Evolutionary conservation across 2,888 invertebrate genomes (phyloP).

Genomic region (Rhagonycha fulva): DNA sequence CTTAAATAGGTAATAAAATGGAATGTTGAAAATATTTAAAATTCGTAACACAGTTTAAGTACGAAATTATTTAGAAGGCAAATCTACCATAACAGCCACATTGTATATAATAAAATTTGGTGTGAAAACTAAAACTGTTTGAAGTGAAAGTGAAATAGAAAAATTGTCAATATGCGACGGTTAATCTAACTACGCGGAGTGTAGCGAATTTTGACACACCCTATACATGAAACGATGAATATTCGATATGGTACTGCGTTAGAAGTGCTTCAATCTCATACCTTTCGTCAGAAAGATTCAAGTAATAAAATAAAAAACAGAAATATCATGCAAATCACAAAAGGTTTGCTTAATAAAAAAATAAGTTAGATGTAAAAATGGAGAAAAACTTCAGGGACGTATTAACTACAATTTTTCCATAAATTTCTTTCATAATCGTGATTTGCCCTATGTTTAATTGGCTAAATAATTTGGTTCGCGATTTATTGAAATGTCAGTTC

Average conservation of each 20-base stretch:
- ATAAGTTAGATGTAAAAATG: not conserved
- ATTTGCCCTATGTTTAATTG: not conserved
- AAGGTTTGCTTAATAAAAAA: not conserved
- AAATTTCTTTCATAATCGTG: not conserved
- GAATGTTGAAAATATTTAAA: slow-evolving; percentile 17
- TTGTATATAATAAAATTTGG: not conserved
- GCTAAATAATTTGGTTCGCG: not conserved
- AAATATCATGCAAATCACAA: not conserved
- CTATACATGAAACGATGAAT: not conserved
- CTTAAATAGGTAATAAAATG: slow-evolving; percentile 6
- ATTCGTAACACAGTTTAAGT: slow-evolving; percentile 16
- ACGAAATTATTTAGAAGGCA: not conserved
- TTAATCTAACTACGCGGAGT: not conserved
- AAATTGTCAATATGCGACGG: not conserved
- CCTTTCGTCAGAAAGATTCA: not conserved
- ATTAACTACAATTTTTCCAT: not conserved
- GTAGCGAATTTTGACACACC: not conserved
- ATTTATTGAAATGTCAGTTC: not conserved
- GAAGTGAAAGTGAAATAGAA: not conserved
- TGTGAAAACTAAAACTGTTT: not conserved
- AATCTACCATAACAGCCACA: not conserved
- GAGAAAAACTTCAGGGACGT: not conserved
- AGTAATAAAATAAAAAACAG: not conserved
- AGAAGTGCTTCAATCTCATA: not conserved
- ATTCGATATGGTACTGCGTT: not conserved